Evolutionary conservation across 1,140 invertebrate genomes (phyloP), one percentile per base, ranked within the genome.

Genomic region (Berghia stephanieae): DNA sequence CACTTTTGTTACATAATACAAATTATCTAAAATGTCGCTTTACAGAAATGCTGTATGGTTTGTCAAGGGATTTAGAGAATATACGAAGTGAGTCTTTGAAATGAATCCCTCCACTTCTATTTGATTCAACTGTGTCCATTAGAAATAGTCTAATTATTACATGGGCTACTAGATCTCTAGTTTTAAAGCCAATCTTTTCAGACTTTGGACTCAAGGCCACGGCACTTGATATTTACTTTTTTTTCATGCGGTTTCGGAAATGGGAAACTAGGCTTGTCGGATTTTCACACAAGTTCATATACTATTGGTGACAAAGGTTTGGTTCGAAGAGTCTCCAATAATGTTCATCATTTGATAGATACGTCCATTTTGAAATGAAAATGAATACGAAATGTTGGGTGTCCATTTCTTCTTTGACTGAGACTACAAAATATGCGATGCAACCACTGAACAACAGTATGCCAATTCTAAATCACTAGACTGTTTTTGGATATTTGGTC

Each of bases 1-100:
- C n/a, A n/a, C n/a, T n/a, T n/a, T n/a, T n/a, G n/a, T n/a, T n/a
- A n/a, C n/a, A n/a, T n/a, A n/a, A n/a, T n/a, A n/a, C n/a, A n/a
- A n/a, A n/a, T n/a, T n/a, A n/a, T n/a, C n/a, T n/a, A n/a, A 27
- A 43, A 90, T 90, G 88, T 89, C 89, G 44, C 75, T 90, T 27
- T 90, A 84, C 78, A 82, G 89, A 74, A 89, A 87, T 66, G 78
- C 79, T 6, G 82, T 88, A 16, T 90, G 89, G 87, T 89, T 87
- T 80, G 77, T 86, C 3, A 90, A 89, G 78, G 89, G 90, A 52
- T 44, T 88, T 34, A 82, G 83, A 66, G 90, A 90, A 81, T 90
- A 90, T 70, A 90, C 89, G 42, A 88, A 86, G 85, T 86, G 80
- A 82, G 81, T 78, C n/a, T n/a, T 52, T 27, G 8, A 36, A 10